Conservation (phyloP, 1,140 invertebrate genomes). For the Lordiphosa stackelbergi region DNA sequence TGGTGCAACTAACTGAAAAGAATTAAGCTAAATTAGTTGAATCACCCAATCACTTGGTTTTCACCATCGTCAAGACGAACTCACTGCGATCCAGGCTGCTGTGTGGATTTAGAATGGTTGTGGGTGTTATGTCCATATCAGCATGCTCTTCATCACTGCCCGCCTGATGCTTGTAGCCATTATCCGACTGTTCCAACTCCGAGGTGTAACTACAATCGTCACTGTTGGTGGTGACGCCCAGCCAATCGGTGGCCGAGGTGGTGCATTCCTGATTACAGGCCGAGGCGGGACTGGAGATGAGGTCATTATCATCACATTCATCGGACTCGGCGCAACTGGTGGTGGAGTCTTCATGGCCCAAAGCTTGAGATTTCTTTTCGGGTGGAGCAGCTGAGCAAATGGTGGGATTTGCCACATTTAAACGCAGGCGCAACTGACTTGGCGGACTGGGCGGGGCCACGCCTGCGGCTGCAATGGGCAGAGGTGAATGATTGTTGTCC, state of each 20-base stretch:
- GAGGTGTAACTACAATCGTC: constrained; percentile 90
- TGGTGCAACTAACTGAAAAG: constrained; percentile 90
- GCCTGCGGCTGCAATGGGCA: constrained; percentile 23
- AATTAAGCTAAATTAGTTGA: neutral
- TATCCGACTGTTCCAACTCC: constrained; percentile 82
- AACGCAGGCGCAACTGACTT: constrained; percentile 58
- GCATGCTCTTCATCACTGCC: constrained; percentile 77
- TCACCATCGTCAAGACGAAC: constrained; percentile 8
- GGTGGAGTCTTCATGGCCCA: constrained; percentile 34
- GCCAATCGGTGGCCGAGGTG: constrained; percentile 88
- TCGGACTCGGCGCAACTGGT: constrained; percentile 78
- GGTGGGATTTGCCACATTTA: constrained; percentile 29
- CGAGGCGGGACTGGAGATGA: constrained; percentile 77
- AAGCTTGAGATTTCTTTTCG: constrained; percentile 22
- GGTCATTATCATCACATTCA: constrained; percentile 79
- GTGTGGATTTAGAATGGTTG: constrained; percentile 84
- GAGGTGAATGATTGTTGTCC: constrained; percentile 76
- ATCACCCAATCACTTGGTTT: neutral
- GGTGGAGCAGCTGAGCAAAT: constrained; percentile 5
- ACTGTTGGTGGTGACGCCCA: constrained; percentile 90
- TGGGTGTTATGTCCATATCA: constrained; percentile 86
- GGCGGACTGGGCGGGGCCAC: constrained; percentile 11
- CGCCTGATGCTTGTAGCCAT: constrained; percentile 74
- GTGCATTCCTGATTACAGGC: constrained; percentile 65
- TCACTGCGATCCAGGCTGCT: constrained; percentile 86